Conservation (phyloP, 2,113 vertebrate genomes). For the Ibidorhyncha struthersii region DNA sequence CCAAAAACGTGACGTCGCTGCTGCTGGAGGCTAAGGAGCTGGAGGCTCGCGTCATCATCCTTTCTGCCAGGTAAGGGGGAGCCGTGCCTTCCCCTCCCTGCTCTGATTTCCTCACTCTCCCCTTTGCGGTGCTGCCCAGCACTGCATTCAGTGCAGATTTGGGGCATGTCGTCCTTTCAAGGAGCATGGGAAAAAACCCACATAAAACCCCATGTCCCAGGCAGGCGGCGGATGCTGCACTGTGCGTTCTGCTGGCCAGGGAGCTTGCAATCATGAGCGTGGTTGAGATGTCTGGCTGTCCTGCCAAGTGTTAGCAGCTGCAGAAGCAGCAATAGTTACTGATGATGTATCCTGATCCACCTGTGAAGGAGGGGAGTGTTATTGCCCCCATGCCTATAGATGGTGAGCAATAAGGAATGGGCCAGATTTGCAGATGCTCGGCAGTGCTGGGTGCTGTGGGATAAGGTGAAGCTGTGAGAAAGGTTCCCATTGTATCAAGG, state of each 20-base stretch:
- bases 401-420: not conserved
- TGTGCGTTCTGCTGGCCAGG: not conserved
- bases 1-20: slow-evolving; percentile 96
- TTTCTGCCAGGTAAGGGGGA: slow-evolving; percentile 89
- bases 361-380: not conserved
- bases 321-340: not conserved
- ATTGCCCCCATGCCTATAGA: fast-evolving
- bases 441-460: not conserved
- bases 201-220: fast-evolving
- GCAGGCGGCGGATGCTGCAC: not conserved
- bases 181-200: not conserved
- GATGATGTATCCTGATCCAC: not conserved
- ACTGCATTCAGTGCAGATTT: not conserved
- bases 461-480: not conserved
- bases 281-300: not conserved
- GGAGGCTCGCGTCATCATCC: slow-evolving; percentile 97
- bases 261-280: fast-evolving
- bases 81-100: not conserved
- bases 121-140: fast-evolving
- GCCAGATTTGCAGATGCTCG: not conserved
- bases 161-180: fast-evolving
- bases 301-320: not conserved
- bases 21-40: slow-evolving; percentile 96
- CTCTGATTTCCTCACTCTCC: not conserved
- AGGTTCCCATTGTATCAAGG: not conserved